Conservation (phyloP, 1,140 invertebrate genomes). For the Heterodera schachtii region DNA sequence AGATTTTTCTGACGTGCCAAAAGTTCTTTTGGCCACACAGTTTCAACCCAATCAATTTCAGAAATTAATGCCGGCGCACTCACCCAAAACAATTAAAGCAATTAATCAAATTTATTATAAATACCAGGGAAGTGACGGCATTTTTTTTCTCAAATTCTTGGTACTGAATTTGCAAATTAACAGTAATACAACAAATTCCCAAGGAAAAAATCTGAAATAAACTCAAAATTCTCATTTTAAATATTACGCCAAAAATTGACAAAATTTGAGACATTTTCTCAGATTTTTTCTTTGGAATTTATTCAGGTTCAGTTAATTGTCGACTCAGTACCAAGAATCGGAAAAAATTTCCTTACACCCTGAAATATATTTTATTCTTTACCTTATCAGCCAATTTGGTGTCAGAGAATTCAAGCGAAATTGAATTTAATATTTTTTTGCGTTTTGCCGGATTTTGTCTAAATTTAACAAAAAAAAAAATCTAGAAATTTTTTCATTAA, state of each 20-base stretch:
- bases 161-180: too few relatives aligned
- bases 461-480: not conserved
- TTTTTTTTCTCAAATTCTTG: too few relatives aligned
- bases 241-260: too few relatives aligned
- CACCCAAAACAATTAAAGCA: constrained; percentile 40
- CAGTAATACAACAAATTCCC: too few relatives aligned
- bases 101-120: not conserved
- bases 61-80: constrained; percentile 71
- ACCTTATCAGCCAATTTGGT: constrained; percentile 37
- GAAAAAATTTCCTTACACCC: too few relatives aligned
- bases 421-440: constrained; percentile 51
- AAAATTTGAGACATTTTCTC: too few relatives aligned
- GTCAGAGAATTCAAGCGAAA: constrained; percentile 58
- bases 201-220: too few relatives aligned
- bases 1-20: constrained; percentile 81
- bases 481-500: too few relatives aligned
- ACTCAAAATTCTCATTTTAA: too few relatives aligned
- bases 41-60: constrained; percentile 95
- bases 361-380: not conserved
- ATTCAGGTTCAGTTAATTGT: not conserved
- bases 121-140: not conserved
- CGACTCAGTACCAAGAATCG: too few relatives aligned
- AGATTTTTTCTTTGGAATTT: too few relatives aligned
- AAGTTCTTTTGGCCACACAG: constrained; percentile 89
- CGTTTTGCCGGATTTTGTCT: constrained; percentile 24